Conservation (phyloP, 2,113 vertebrate species). For the Scortum barcoo region DNA sequence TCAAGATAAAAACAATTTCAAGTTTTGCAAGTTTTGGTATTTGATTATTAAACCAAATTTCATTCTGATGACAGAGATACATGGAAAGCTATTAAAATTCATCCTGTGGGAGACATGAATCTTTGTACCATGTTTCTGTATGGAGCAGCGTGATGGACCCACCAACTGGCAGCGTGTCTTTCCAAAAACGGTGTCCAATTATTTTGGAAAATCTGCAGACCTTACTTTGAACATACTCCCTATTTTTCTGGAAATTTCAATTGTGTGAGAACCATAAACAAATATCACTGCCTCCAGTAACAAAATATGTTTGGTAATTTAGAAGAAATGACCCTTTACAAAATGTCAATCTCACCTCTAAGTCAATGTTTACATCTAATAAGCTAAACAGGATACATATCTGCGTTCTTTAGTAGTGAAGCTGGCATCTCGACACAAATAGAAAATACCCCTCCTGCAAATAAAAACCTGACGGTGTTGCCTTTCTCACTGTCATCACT, state of each 20-base stretch:
- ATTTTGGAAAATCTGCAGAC: neutral
- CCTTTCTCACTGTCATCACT: slow-evolving; percentile 74
- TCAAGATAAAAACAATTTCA: too few species aligned
- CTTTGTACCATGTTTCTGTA: neutral
- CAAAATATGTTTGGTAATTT: neutral
- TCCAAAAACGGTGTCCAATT: too few species aligned
- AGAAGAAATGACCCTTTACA: neutral
- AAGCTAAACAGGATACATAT: slow-evolving; percentile 10
- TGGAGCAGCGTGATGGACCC: neutral
- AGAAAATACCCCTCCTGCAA: slow-evolving; percentile 64
- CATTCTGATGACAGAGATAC: too few species aligned
- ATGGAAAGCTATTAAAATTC: neutral
- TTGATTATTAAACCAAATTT: neutral
- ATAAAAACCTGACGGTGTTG: slow-evolving; percentile 66
- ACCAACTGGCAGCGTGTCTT: neutral
- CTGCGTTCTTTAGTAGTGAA: slow-evolving; percentile 10
- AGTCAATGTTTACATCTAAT: slow-evolving; percentile 32
- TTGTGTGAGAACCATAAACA: neutral
- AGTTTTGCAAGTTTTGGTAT: neutral
- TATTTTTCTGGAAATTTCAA: neutral
- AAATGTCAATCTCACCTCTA: neutral
- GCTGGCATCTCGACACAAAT: slow-evolving; percentile 63
- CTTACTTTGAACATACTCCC: neutral
- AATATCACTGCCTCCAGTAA: neutral
- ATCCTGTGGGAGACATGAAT: neutral